Percentiles rank a stretch among this genome's conserved stretches.
Evolutionary conservation across 2,113 vertebrate species (phyloP).

Genomic region (Oryzias melastigma): DNA sequence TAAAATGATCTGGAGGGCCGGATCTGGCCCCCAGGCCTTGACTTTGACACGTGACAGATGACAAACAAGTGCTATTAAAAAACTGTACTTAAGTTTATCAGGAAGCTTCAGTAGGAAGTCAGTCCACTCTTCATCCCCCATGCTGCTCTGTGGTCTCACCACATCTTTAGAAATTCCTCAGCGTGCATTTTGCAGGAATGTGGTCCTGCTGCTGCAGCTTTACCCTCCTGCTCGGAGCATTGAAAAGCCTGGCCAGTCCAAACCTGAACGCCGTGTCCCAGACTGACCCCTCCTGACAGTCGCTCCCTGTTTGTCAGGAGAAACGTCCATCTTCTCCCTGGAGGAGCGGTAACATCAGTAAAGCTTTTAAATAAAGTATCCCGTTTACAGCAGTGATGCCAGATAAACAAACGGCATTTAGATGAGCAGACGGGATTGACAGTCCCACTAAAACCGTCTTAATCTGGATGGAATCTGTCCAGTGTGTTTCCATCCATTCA

Average conservation of each 20-base stretch:
- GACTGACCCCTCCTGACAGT: slow-evolving; percentile 22
- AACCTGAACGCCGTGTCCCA: slow-evolving; percentile 15
- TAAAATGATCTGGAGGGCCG: no score
- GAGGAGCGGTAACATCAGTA: slow-evolving; percentile 12
- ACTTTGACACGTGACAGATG: not conserved
- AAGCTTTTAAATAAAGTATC: slow-evolving; percentile 22
- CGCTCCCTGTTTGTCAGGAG: slow-evolving; percentile 34
- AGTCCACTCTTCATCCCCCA: no score
- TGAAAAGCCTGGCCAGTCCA: slow-evolving; percentile 15
- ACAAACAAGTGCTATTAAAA: not conserved
- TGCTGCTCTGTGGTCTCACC: no score
- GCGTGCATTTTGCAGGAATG: not conserved
- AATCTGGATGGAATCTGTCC: no score
- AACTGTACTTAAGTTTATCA: not conserved
- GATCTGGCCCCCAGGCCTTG: no score
- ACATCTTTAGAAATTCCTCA: not conserved
- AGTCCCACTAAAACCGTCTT: no score
- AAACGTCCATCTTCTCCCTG: slow-evolving; percentile 13
- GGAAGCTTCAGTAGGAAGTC: not conserved
- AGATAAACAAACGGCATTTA: not conserved
- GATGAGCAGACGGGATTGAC: not conserved
- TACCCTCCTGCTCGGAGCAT: slow-evolving; percentile 4
- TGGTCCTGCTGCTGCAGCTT: not conserved
- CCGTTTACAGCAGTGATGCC: slow-evolving; percentile 10
- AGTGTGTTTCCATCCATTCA: no score